Conservation (phyloP, 2,888 invertebrate genomes). For the Lepeophtheirus nordmannii region DNA sequence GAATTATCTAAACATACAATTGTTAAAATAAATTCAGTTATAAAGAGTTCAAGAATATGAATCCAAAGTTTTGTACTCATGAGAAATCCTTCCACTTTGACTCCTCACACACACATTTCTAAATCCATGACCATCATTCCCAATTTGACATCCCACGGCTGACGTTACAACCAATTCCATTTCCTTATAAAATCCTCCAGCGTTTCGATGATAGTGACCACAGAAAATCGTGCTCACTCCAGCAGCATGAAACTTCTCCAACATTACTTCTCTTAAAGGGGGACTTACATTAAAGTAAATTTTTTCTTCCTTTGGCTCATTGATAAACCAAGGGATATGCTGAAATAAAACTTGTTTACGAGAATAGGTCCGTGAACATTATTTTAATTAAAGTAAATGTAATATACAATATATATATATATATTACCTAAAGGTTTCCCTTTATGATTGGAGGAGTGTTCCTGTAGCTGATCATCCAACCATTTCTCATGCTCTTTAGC, state of each 20-base stretch:
- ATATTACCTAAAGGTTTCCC: neutral
- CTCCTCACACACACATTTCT: constrained; percentile 35
- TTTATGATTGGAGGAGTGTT: neutral
- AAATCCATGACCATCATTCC: constrained; percentile 35
- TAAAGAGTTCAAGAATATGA: too few relatives aligned
- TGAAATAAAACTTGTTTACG: constrained; percentile 35
- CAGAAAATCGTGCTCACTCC: constrained; percentile 38
- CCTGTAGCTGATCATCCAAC: constrained; percentile 34
- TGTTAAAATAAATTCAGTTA: too few relatives aligned
- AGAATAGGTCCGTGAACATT: neutral
- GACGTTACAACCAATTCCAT: constrained; percentile 38
- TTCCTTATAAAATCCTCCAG: constrained; percentile 35
- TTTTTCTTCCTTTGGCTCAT: constrained; percentile 32
- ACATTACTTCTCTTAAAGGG: constrained; percentile 31
- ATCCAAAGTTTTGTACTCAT: neutral
- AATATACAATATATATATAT: too few relatives aligned
- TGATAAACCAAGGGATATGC: constrained; percentile 38
- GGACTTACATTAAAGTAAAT: constrained; percentile 35
- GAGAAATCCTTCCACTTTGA: neutral
- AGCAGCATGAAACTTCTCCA: constrained; percentile 35
- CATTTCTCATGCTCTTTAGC: constrained; percentile 35
- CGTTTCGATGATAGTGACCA: constrained; percentile 40
- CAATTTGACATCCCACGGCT: constrained; percentile 38
- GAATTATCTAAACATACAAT: too few relatives aligned
- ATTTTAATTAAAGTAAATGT: neutral